Evolutionary conservation across 2,113 vertebrate species (phyloP).

Genomic region (Trichomycterus rosablanca): DNA sequence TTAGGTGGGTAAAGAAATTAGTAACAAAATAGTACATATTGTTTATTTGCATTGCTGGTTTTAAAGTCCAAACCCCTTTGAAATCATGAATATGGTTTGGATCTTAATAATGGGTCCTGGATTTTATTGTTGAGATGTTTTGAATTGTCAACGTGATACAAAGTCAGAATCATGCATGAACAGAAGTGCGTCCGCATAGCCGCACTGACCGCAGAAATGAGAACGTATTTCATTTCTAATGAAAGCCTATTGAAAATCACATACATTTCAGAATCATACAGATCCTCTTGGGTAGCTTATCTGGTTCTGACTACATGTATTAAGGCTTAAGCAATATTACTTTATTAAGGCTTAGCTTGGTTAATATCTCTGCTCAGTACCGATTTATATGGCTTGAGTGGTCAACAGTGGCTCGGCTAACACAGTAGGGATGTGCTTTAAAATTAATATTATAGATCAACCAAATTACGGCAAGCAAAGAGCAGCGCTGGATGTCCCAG

Average conservation of each 20-base stretch:
- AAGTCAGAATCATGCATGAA: conserved; percentile 26
- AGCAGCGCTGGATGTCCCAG: conserved; percentile 33
- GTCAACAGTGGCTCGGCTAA: conserved; percentile 48
- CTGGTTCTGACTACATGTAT: conserved; percentile 55
- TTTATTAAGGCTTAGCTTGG: conserved; percentile 58
- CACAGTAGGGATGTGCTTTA: conserved; percentile 48
- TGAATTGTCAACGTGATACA: conserved; percentile 30
- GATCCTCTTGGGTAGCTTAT: conserved; percentile 55
- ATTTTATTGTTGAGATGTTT: no score
- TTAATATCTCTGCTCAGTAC: conserved; percentile 55
- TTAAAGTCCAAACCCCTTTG: conserved; percentile 14
- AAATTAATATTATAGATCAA: conserved; percentile 53
- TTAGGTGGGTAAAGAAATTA: conserved; percentile 39
- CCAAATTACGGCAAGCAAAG: conserved; percentile 41
- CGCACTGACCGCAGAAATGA: conserved; percentile 46
- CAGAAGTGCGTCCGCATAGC: conserved; percentile 33
- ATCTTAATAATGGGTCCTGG: no score
- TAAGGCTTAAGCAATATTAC: conserved; percentile 56
- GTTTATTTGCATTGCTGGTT: conserved; percentile 18
- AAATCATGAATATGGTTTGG: background rate
- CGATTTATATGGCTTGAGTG: conserved; percentile 55
- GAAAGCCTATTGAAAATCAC: conserved; percentile 48
- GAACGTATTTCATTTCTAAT: conserved; percentile 45
- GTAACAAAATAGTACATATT: conserved; percentile 35
- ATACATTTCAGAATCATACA: conserved; percentile 51